Base-by-base conservation (phyloP, 2,888 invertebrate species). In the Euplexia lucipara region DNA sequence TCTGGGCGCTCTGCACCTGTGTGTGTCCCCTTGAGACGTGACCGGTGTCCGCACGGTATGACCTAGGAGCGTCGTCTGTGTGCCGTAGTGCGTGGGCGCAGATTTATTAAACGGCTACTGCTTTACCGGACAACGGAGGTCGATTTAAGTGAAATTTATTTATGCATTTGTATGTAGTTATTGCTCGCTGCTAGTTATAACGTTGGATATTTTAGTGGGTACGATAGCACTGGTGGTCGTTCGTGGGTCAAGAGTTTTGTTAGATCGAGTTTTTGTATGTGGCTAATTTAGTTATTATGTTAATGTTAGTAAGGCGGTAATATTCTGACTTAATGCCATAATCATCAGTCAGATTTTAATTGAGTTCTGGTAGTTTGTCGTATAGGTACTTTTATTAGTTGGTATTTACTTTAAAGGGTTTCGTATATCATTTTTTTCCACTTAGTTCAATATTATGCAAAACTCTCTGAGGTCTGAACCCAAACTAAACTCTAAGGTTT, bases 61-160 rank as follows among this genome's bases (percentile, higher is more conserved):
- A 79, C 82, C 75, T 81, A 82, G 79, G 75, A 69, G 45, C 74
- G 69, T 74, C 74, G 76, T 52, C 71, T 54, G 61, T 64, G 65
- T 48, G 48, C 47, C 53, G 54, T 59, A 52, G n/a, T 74, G 80
- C 88, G 91, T 89, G 88, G 91, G 91, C 91, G 91, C 83, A 89
- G 92, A 92, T 92, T 92, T 93, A 92, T 92, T 81, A 84, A 88
- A 88, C 83, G 79, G 89, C 93, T 90, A 89, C 91, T 86, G 91
- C 88, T 85, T 88, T 86, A 84, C 82, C 82, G 79, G 75, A 74
- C 70, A 67, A 71, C 71, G 72, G 79, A 82, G 77, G 81, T 81
- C 83, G 81, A 79, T 81, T 81, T 83, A 83, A 82, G 71, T 83
- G 83, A 83, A 88, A 90, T 88, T 89, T 90, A 90, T 90, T 83